Percentiles rank a stretch among this genome's conserved stretches.
phyloP scores from a whole-genome alignment of 2,113 vertebrate genomes.

The Callocephalon fimbriatum region DNA sequence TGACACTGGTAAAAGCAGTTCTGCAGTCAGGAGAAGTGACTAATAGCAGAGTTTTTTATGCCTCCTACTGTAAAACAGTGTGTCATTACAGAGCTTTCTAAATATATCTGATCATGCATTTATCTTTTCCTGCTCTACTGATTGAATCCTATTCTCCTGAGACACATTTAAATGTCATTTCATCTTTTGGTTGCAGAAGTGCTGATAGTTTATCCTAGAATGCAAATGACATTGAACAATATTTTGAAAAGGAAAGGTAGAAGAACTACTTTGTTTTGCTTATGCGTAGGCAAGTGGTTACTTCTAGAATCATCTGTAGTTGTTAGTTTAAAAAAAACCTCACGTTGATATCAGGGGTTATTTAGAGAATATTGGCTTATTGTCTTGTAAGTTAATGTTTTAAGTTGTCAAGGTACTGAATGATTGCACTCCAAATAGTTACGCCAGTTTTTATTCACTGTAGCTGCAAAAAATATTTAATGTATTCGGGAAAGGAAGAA shows the following conservation, averaged over 20 bases:
- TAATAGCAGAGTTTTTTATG: slow-evolving; percentile 17
- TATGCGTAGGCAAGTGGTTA: background rate
- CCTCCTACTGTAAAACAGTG: slow-evolving; percentile 1
- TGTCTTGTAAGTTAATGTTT: background rate
- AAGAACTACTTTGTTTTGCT: background rate
- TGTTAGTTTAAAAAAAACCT: background rate
- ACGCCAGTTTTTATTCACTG: background rate
- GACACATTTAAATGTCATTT: background rate
- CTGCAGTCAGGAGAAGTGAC: background rate
- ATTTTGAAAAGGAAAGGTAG: slow-evolving; percentile 20
- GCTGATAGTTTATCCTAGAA: slow-evolving; percentile 10
- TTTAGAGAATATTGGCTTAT: background rate
- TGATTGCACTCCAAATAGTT: background rate
- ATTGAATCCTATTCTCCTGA: slow-evolving; percentile 35
- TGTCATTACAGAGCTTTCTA: slow-evolving; percentile 30
- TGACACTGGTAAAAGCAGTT: background rate
- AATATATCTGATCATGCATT: slow-evolving; percentile 12
- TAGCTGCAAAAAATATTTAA: background rate
- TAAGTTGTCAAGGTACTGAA: background rate
- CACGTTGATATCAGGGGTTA: background rate
- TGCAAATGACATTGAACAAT: background rate
- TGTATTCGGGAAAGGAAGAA: background rate
- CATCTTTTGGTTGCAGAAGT: background rate
- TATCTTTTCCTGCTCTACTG: background rate
- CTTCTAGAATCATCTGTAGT: background rate